phyloP scores from a whole-genome alignment of 2,888 invertebrate species.

The Dryocosmus kuriphilus region DNA sequence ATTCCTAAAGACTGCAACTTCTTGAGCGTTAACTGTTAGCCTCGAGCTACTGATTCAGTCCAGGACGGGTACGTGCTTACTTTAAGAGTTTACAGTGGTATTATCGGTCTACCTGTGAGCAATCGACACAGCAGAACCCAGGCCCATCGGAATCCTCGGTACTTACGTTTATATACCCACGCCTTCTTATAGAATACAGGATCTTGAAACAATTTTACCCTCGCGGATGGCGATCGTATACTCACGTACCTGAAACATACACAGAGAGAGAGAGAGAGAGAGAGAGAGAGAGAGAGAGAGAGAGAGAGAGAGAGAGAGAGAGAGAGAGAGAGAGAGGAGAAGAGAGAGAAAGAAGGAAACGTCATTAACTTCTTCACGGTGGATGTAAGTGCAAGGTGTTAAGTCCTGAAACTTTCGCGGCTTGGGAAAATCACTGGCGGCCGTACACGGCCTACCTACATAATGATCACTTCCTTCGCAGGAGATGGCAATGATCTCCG shows the following conservation, averaged over 20 bases:
- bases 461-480: constrained; percentile 11
- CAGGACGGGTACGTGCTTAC: not conserved
- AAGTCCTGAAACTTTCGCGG: constrained; percentile 43
- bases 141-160: constrained; percentile 13
- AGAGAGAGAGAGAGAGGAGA: too few species aligned
- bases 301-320: too few species aligned
- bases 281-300: too few species aligned
- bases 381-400: constrained; percentile 54
- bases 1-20: constrained; percentile 38
- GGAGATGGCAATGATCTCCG: not conserved
- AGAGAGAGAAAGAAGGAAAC: constrained; percentile 57
- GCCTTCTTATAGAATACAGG: constrained; percentile 33
- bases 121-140: constrained; percentile 20
- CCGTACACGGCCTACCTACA: constrained; percentile 23
- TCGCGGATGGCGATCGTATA: constrained; percentile 44
- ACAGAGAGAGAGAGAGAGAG: too few species aligned
- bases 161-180: constrained; percentile 26
- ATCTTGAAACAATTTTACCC: constrained; percentile 44
- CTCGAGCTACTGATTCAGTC: constrained; percentile 5
- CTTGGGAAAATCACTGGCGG: constrained; percentile 36
- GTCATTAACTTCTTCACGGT: constrained; percentile 55
- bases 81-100: not conserved
- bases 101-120: constrained; percentile 11
- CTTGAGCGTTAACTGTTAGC: not conserved
- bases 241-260: constrained; percentile 66